A percentile compares a stretch with the other conserved stretches of the same genome.
Evolutionary conservation across 2,113 vertebrate genomes (phyloP).

Genomic region (Dromiciops gliroides): DNA sequence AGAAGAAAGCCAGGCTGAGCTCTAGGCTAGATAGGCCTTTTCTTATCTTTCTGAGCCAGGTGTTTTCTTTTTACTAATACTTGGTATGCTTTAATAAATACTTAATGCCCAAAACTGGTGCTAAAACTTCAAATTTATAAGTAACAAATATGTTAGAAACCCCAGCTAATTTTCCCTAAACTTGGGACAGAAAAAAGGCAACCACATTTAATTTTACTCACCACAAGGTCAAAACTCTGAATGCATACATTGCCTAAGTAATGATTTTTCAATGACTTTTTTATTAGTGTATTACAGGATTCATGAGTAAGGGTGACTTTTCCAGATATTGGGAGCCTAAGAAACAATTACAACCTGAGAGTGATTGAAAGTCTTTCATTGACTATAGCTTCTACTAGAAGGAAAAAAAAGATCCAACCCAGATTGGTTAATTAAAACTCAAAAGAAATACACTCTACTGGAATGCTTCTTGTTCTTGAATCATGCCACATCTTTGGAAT

Average conservation of each 20-base stretch:
- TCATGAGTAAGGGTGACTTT: constrained; percentile 43
- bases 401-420: constrained; percentile 39
- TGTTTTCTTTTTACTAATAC: too few relatives aligned
- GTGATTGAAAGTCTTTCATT: constrained; percentile 14
- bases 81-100: too few relatives aligned
- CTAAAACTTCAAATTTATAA: too few relatives aligned
- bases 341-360: constrained; percentile 3
- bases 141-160: too few relatives aligned
- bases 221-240: constrained; percentile 1
- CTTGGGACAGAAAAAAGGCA: too few relatives aligned
- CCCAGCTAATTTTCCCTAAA: too few relatives aligned
- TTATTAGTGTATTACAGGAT: constrained; percentile 31
- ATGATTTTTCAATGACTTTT: constrained; percentile 12
- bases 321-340: constrained; percentile 30
- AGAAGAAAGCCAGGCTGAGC: too few relatives aligned
- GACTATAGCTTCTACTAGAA: constrained; percentile 4
- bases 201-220: too few relatives aligned
- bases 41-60: too few relatives aligned
- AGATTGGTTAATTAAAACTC: constrained; percentile 57
- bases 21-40: too few relatives aligned
- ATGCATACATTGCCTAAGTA: not conserved
- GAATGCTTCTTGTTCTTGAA: constrained; percentile 57
- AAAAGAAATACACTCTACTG: constrained; percentile 48
- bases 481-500: not conserved
- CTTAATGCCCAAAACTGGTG: too few relatives aligned